Base-by-base conservation (phyloP, 2,113 vertebrate genomes). In the Anhinga anhinga region DNA sequence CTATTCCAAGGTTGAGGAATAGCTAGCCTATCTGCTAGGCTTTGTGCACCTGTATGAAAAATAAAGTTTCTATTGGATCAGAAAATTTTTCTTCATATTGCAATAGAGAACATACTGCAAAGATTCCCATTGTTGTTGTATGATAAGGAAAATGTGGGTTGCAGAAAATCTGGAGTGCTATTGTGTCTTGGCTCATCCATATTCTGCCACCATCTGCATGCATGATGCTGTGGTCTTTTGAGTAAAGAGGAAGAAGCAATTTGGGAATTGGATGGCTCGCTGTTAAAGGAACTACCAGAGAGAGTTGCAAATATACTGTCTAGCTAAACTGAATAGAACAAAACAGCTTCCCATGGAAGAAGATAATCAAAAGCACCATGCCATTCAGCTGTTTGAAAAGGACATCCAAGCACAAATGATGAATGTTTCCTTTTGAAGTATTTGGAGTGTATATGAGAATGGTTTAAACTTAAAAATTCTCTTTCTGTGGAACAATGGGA, bases 111-210 rank as follows among this genome's bases (percentile, higher is more conserved):
- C 26, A 69, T 30, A 49, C 22, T 38, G 72, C 34, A 69, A 83
- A 74, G 36, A 67, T 36, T 96, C 77, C n/a, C 44, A 38, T 16
- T 91, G 66, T 72, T 91, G n/a, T 53, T 77, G 22, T 14, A 38
- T 66, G 53, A n/a, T 50, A 78, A 83, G 72, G 29, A 88, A 77
- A 85, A 94, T 34, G 55, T 86, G 72, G 30, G 66, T 21, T 83
- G 70, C 82, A 88, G 58, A 73, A 91, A 95, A 87, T 85, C 80
- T 92, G 88, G 59, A 96, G 84, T 58, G 70, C 65, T 95, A 36
- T 45, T 55, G 50, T 53, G 56, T 87, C 86, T 91, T 95, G 95
- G 70, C 53, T 96, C 34, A 77, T 89, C 40, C 26, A 18, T 62
- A 22, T n/a, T 85, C 45, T 92, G 53, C 30, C 45, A 80, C 77